Evolutionary conservation across 2,113 vertebrate genomes (phyloP).

Genomic region (Grammomys surdaster): DNA sequence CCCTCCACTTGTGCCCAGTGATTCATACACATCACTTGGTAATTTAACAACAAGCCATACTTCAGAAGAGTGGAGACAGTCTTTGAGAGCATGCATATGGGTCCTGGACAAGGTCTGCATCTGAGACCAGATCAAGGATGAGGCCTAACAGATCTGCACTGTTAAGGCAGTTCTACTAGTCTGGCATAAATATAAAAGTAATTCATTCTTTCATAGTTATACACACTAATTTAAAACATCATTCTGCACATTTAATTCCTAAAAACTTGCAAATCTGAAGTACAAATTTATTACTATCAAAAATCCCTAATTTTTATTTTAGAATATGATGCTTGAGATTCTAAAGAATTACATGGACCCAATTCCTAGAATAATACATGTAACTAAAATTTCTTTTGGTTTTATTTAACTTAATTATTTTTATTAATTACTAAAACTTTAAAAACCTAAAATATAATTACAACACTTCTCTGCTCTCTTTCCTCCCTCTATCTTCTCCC

Average conservation of each 20-base stretch:
- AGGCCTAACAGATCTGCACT: neutral
- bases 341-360: neutral
- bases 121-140: neutral
- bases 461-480: neutral
- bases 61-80: conserved; percentile 45
- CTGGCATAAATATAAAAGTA: conserved; percentile 60
- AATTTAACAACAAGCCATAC: conserved; percentile 59
- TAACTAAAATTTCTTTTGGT: neutral
- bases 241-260: conserved; percentile 11
- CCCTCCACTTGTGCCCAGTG: conserved; percentile 63
- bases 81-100: neutral
- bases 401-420: neutral
- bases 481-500: neutral
- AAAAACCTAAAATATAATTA: neutral
- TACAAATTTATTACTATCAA: conserved; percentile 43
- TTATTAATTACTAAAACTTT: neutral
- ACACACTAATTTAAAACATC: conserved; percentile 3
- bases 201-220: neutral
- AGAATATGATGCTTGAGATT: conserved; percentile 17
- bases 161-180: neutral
- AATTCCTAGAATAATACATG: conserved; percentile 29
- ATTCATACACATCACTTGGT: conserved; percentile 62
- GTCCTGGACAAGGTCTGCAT: neutral
- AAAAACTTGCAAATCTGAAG: conserved; percentile 41
- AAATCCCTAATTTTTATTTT: neutral